phyloP scores from a whole-genome alignment of 2,113 vertebrate species.

The Entomyzon cyanotis region DNA sequence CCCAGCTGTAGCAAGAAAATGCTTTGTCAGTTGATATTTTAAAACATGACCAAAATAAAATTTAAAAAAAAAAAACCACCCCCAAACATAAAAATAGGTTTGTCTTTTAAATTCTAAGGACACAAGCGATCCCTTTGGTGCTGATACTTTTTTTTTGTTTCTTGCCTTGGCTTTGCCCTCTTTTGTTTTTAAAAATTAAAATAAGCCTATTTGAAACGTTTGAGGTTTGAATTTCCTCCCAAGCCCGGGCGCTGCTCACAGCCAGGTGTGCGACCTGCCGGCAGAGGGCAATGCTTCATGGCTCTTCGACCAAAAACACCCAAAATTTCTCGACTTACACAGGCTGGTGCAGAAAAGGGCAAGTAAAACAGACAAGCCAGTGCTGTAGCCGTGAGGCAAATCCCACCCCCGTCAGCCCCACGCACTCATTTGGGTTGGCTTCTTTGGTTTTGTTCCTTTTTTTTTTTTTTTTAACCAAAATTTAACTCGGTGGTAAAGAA shows the following conservation, averaged over 20 bases:
- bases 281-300: slow-evolving; percentile 55
- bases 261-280: neutral
- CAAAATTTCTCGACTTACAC: neutral
- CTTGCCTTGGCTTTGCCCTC: neutral
- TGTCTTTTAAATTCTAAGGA: neutral
- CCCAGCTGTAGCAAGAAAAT: neutral
- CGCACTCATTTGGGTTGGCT: neutral
- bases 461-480: neutral
- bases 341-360: accelerated
- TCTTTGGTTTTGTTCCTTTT: too few relatives aligned
- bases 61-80: accelerated
- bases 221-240: neutral
- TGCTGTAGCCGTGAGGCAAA: accelerated
- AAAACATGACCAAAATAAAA: neutral
- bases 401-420: neutral
- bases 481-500: neutral
- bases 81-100: neutral
- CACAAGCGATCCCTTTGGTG: neutral
- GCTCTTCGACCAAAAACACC: neutral
- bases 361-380: neutral
- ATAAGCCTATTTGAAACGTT: too few relatives aligned
- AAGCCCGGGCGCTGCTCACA: neutral
- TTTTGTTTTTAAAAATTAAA: neutral
- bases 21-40: neutral
- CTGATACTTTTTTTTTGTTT: neutral